A percentile compares a stretch with the other conserved stretches of the same genome.
Conservation (phyloP, 1,140 invertebrate species). For the Coptotermes formosanus region DNA sequence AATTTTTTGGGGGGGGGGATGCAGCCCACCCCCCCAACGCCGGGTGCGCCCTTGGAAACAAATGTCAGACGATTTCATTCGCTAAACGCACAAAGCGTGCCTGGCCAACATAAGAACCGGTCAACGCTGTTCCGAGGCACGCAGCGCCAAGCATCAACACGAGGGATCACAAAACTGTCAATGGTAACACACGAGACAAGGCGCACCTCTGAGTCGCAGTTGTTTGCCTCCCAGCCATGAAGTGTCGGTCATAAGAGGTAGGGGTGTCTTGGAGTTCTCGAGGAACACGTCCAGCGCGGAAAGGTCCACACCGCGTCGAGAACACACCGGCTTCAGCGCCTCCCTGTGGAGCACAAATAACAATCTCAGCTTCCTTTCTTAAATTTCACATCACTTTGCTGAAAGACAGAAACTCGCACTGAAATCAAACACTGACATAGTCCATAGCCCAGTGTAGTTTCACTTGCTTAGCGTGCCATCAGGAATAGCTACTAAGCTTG, state of each 20-base stretch:
- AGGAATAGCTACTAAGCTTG: too few species aligned
- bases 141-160: not conserved
- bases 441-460: too few species aligned
- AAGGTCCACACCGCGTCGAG: conserved; percentile 60
- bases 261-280: conserved; percentile 61
- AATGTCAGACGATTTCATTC: too few species aligned
- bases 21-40: too few species aligned
- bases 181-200: not conserved
- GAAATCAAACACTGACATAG: too few species aligned
- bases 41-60: too few species aligned
- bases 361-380: too few species aligned
- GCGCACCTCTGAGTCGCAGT: conserved; percentile 63
- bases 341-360: conserved; percentile 44
- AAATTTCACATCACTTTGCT: too few species aligned
- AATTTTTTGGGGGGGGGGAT: too few species aligned
- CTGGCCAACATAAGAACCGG: not conserved
- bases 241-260: conserved; percentile 60
- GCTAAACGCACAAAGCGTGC: too few species aligned
- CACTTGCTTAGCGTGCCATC: too few species aligned
- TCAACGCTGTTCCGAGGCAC: not conserved
- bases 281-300: conserved; percentile 63
- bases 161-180: not conserved
- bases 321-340: conserved; percentile 54
- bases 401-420: too few species aligned
- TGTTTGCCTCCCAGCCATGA: conserved; percentile 68